Percentiles rank a stretch among this genome's conserved stretches.
Evolutionary conservation across 2,888 invertebrate species (phyloP).

Genomic region (Suillia variegata): DNA sequence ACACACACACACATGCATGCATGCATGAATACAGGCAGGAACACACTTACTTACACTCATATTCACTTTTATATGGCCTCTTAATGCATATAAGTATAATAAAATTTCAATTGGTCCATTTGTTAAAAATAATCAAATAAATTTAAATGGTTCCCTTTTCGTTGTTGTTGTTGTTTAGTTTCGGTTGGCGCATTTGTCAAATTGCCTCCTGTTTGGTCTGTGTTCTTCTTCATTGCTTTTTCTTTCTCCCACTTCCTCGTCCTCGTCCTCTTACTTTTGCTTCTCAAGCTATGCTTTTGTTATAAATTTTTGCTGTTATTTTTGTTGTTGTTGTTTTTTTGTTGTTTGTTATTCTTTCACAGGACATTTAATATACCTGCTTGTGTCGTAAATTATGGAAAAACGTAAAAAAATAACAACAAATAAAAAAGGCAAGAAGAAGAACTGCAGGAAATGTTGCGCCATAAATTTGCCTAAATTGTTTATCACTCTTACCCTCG

Average conservation of each 20-base stretch:
- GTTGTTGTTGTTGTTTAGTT: neutral
- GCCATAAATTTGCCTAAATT: slow-evolving; percentile 39
- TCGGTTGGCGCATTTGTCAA: neutral
- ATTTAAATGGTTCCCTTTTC: slow-evolving; percentile 1
- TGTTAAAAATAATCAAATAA: slow-evolving; percentile 6
- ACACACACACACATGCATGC: neutral
- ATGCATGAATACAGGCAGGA: neutral
- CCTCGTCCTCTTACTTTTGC: too few relatives aligned
- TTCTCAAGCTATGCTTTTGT: neutral
- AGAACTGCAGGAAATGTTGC: slow-evolving; percentile 34
- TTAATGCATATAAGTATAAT: neutral
- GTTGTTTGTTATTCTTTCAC: slow-evolving; percentile 20
- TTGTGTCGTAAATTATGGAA: slow-evolving; percentile 36
- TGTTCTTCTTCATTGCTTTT: neutral
- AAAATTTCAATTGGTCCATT: slow-evolving; percentile 12
- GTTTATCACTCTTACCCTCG: slow-evolving; percentile 30
- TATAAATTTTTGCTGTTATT: neutral
- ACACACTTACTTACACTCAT: neutral
- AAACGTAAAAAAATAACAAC: slow-evolving; percentile 1
- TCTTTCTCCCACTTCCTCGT: slow-evolving; percentile 7
- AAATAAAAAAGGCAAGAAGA: slow-evolving; percentile 11
- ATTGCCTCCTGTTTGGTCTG: neutral
- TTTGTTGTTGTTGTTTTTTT: neutral
- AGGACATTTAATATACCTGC: slow-evolving; percentile 41
- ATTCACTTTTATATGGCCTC: neutral